These are phyloP conservation scores for Emmelina monodactyla DNA, from an alignment of 2,888 invertebrate genomes.

Conservation along the genomic window DNA sequence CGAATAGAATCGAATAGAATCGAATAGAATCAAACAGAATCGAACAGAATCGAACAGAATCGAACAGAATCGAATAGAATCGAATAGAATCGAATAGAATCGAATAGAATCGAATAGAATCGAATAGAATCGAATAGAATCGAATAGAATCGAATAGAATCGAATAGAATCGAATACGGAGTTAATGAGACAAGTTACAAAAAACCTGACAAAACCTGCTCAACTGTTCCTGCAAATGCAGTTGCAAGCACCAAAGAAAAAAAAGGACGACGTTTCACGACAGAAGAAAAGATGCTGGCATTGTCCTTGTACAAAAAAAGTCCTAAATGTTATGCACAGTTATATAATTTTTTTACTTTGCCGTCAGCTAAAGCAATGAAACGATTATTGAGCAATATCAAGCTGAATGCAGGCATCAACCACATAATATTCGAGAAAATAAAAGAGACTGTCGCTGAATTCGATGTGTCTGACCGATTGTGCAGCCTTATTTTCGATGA, in stretches of 20 bases:
- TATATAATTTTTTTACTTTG: conserved; percentile 14
- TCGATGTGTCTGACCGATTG: conserved; percentile 5
- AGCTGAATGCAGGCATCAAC: conserved; percentile 12
- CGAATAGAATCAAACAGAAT: no score
- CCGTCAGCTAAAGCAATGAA: conserved; percentile 16
- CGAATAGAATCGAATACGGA: no score
- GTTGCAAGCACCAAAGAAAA: conserved; percentile 2
- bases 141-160: no score
- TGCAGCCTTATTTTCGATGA: conserved; percentile 16
- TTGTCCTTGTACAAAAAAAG: conserved; percentile 14
- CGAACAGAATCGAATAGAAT: no score
- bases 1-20: no score
- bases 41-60: no score
- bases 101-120: no score
- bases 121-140: no score
- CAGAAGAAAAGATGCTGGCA: conserved; percentile 11
- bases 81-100: no score
- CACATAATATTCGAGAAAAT: conserved; percentile 12
- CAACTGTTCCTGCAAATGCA: not conserved
- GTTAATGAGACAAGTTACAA: no score
- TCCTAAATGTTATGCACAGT: conserved; percentile 13
- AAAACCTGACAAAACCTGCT: not conserved
- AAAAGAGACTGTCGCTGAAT: conserved; percentile 8
- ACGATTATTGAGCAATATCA: conserved; percentile 8
- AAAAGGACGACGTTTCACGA: conserved; percentile 11